Evolutionary conservation across 2,797 vertebrate species (phyloP).

Genomic region (Momotus momota): DNA sequence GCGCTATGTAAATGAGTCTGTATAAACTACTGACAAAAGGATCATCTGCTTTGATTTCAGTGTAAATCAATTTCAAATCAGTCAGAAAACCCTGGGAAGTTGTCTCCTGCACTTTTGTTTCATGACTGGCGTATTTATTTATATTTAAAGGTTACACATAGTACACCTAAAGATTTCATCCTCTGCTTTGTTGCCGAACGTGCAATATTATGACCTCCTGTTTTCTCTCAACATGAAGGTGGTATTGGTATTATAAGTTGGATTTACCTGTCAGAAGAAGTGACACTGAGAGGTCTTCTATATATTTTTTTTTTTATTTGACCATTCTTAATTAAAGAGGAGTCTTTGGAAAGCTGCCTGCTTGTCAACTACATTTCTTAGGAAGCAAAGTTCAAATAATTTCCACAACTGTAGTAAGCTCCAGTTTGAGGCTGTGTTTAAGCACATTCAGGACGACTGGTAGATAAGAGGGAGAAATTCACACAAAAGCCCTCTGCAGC

Average conservation of each 20-base stretch:
- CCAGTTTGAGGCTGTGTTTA: neutral
- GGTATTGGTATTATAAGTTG: neutral
- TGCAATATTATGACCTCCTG: neutral
- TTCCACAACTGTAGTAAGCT: neutral
- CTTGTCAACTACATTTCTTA: neutral
- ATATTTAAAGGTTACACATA: neutral
- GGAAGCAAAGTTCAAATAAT: neutral
- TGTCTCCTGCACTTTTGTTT: neutral
- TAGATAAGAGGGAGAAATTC: neutral
- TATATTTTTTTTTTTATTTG: neutral
- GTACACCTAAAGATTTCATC: neutral
- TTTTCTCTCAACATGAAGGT: neutral
- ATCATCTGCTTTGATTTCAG: neutral
- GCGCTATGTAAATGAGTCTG: neutral
- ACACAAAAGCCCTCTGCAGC: neutral
- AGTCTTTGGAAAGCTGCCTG: neutral
- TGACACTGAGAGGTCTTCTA: neutral
- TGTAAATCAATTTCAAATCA: neutral
- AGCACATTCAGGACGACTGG: neutral
- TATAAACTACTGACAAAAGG: neutral
- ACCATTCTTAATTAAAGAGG: neutral
- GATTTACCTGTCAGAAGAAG: neutral
- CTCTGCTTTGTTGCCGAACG: neutral
- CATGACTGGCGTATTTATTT: neutral
- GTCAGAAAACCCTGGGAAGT: neutral